Conservation (phyloP, 2,888 invertebrate species). For the Temnothorax ravouxi region DNA sequence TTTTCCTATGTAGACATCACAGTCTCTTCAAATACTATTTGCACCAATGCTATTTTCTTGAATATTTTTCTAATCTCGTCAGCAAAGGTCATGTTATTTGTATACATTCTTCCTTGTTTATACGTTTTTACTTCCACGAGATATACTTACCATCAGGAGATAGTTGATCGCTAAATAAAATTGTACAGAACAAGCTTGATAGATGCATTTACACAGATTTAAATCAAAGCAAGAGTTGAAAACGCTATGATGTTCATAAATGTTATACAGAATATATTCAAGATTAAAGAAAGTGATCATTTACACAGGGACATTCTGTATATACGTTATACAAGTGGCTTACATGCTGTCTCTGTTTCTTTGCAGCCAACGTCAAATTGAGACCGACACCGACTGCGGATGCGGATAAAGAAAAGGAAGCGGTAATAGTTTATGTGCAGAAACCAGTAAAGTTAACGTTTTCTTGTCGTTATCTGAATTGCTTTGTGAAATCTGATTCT, state of each 20-base stretch:
- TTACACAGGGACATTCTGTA: neutral
- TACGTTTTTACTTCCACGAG: constrained; percentile 16
- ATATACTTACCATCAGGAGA: neutral
- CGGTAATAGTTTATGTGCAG: constrained; percentile 98
- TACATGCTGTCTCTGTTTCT: constrained; percentile 30
- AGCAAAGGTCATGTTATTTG: constrained; percentile 29
- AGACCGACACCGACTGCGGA: constrained; percentile 96
- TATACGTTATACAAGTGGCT: neutral
- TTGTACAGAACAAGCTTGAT: neutral
- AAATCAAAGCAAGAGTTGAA: neutral
- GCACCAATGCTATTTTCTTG: constrained; percentile 59
- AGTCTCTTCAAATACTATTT: constrained; percentile 70
- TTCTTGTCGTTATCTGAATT: constrained; percentile 98
- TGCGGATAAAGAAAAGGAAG: constrained; percentile 97
- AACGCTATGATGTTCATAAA: constrained; percentile 2
- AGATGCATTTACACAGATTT: constrained; percentile 14
- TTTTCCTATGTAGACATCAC: constrained; percentile 67
- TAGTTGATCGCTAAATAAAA: neutral
- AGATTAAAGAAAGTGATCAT: neutral
- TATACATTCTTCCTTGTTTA: constrained; percentile 43
- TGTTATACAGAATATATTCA: neutral
- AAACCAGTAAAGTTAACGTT: constrained; percentile 99
- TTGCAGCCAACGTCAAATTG: constrained; percentile 94
- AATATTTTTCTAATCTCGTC: constrained; percentile 37
- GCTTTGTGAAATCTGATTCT: constrained; percentile 99